These are phyloP conservation scores for Hippocampus comes DNA, from an alignment of 2,113 vertebrate species.

Conservation along the genomic window DNA sequence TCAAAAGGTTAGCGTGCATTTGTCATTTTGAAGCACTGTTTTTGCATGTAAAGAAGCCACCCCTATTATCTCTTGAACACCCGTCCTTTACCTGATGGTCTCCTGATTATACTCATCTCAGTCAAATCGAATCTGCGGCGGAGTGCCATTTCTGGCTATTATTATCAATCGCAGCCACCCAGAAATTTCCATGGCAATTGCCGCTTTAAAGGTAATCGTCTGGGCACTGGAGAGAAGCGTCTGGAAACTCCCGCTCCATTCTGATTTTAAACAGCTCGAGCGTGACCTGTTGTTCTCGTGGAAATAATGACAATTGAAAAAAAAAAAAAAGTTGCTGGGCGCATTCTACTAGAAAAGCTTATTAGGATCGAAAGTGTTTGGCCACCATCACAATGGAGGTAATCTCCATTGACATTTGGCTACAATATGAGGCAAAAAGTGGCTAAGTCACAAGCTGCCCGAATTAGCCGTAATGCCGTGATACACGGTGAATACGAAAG, in stretches of 20 bases:
- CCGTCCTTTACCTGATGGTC: slow-evolving; percentile 51
- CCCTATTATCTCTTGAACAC: slow-evolving; percentile 58
- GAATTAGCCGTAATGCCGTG: slow-evolving; percentile 36
- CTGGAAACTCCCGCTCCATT: slow-evolving; percentile 42
- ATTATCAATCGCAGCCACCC: slow-evolving; percentile 55
- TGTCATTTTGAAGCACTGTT: slow-evolving; percentile 45
- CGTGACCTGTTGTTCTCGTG: slow-evolving; percentile 59
- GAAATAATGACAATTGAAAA: slow-evolving; percentile 62
- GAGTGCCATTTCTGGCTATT: slow-evolving; percentile 57
- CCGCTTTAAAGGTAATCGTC: slow-evolving; percentile 57
- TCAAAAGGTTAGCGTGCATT: slow-evolving; percentile 53
- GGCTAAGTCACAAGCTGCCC: slow-evolving; percentile 12
- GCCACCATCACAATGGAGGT: slow-evolving; percentile 51
- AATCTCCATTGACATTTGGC: slow-evolving; percentile 54
- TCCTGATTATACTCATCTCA: slow-evolving; percentile 68
- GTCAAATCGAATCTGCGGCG: slow-evolving; percentile 61
- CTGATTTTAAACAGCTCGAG: slow-evolving; percentile 59
- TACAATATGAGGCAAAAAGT: slow-evolving; percentile 21
- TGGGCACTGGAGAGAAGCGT: slow-evolving; percentile 41
- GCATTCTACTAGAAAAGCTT: slow-evolving; percentile 58
- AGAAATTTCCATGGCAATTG: slow-evolving; percentile 66
- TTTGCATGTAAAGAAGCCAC: slow-evolving; percentile 43
- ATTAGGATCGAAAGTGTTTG: slow-evolving; percentile 58
- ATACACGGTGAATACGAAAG: slow-evolving; percentile 36
- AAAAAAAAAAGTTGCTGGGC: slow-evolving; percentile 33